Evolutionary conservation across 2,888 invertebrate species (phyloP).

Genomic region (Nemotelus nigrinus): DNA sequence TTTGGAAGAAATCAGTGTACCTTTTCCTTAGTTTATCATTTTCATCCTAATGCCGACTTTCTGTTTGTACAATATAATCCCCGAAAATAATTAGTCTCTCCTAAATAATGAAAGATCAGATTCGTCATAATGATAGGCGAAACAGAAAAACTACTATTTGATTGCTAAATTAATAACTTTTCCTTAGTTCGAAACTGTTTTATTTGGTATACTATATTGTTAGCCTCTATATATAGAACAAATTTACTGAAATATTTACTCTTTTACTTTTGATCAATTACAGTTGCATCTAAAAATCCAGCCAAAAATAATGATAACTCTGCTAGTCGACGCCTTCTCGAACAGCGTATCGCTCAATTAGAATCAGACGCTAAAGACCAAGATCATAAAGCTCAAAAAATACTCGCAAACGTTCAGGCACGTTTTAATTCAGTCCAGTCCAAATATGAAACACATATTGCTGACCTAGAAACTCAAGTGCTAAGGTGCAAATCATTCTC

Average conservation of each 20-base stretch:
- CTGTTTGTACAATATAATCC: no score
- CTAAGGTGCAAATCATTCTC: slow-evolving; percentile 58
- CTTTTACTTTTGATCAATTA: slow-evolving; percentile 44
- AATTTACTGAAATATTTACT: slow-evolving; percentile 13
- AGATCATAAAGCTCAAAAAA: slow-evolving; percentile 76
- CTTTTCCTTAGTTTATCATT: no score
- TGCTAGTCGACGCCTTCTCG: slow-evolving; percentile 67
- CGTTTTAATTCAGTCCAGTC: slow-evolving; percentile 81
- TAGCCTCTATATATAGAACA: background rate
- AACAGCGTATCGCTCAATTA: slow-evolving; percentile 76
- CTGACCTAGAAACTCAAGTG: slow-evolving; percentile 77
- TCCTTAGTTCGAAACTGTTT: background rate
- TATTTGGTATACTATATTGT: background rate
- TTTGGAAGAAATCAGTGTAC: no score
- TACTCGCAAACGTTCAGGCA: slow-evolving; percentile 77
- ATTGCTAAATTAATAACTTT: no score
- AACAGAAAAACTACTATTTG: no score
- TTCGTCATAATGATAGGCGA: no score
- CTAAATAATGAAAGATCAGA: no score
- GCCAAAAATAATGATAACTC: slow-evolving; percentile 62
- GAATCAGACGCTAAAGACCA: slow-evolving; percentile 78
- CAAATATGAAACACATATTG: slow-evolving; percentile 79
- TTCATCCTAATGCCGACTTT: no score
- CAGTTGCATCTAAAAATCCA: slow-evolving; percentile 71
- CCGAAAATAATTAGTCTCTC: no score